A percentile compares a stretch with the other conserved stretches of the same genome.
These are phyloP conservation scores for Ctenicera cuprea DNA, from an alignment of 2,888 invertebrate genomes.

Conservation along the genomic window DNA sequence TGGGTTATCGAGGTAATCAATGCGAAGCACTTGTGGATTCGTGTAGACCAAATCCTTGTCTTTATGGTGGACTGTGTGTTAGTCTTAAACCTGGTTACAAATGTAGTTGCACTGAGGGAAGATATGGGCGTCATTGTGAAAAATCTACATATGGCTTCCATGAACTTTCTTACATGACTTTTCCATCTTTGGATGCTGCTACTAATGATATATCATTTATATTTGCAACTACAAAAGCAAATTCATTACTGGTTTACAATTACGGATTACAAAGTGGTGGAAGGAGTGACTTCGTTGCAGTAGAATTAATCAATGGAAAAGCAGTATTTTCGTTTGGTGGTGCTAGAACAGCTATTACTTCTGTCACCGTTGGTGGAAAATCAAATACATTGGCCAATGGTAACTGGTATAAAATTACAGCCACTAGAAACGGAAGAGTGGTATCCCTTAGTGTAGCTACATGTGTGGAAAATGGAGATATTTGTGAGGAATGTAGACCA, in stretches of 20 bases:
- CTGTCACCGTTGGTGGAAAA: conserved; percentile 81
- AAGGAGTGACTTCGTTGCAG: conserved; percentile 93
- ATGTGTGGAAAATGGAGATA: conserved; percentile 90
- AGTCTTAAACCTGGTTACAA: conserved; percentile 91
- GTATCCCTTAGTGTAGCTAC: conserved; percentile 88
- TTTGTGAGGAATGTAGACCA: conserved; percentile 90
- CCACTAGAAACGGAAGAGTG: conserved; percentile 91
- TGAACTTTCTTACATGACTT: conserved; percentile 92
- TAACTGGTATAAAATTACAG: conserved; percentile 93
- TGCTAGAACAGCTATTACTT: conserved; percentile 90
- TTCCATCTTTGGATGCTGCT: conserved; percentile 88
- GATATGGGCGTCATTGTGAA: conserved; percentile 94
- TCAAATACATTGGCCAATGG: conserved; percentile 86
- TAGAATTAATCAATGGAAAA: conserved; percentile 89
- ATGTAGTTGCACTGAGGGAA: conserved; percentile 90
- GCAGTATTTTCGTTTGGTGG: conserved; percentile 94
- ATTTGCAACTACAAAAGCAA: conserved; percentile 91
- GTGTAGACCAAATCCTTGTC: conserved; percentile 95
- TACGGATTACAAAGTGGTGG: conserved; percentile 92
- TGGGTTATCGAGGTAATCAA: conserved; percentile 92
- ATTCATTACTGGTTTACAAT: conserved; percentile 93
- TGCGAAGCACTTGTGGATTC: conserved; percentile 93
- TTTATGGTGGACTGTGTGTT: conserved; percentile 91
- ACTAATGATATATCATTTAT: conserved; percentile 94
- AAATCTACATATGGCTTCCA: conserved; percentile 92